Evolutionary conservation across 2,113 vertebrate genomes (phyloP), one percentile per base, ranked within the genome.

Genomic region (Reinhardtius hippoglossoides): DNA sequence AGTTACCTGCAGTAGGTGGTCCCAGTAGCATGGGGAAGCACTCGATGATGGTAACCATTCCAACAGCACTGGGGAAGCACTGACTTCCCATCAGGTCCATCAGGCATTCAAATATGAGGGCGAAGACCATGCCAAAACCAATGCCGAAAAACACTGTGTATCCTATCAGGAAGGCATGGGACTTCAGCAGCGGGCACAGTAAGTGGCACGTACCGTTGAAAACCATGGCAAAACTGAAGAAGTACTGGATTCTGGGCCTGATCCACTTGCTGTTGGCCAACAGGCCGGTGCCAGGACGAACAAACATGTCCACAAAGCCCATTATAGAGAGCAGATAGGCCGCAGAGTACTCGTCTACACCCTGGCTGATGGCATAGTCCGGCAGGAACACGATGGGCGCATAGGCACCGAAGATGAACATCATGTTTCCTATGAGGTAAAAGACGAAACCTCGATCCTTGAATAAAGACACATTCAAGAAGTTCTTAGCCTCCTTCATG

Each of bases 1-100:
- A 63, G 84, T 93, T 92, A 97, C 96, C 96, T 92, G 95, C 95
- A 4, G 95, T 71, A 0, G 96, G 96, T 0, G 96, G 96, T 46
- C 95, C 95, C 56, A 96, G 87, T 9, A 95, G 84, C 24, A 96
- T 92, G 0, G 93, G 94, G 75, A 95, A 92, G 83, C 95, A 96
- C 84, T 96, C 94, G 0, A 94, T 92, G 52, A 96, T 94, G 59
- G 95, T 96, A 87, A 96, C 93, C 9, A 96, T 88, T 65, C 95
- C 95, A 3, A 96, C 93, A 0, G 95, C 94, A 0, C 93, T 96
- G 5, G 94, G 92, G 83, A 95, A 96, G 5, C 90, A 88, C 1
- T 89, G 31, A 3, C 86, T 91, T 70, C 96, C 96, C 83, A 96
- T 95, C 1, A 95, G 90, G 82, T 95, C 94, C 95, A 95, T 95